These are phyloP conservation scores for Phorcus lineatus DNA, from an alignment of 2,888 invertebrate species.

Conservation along the genomic window DNA sequence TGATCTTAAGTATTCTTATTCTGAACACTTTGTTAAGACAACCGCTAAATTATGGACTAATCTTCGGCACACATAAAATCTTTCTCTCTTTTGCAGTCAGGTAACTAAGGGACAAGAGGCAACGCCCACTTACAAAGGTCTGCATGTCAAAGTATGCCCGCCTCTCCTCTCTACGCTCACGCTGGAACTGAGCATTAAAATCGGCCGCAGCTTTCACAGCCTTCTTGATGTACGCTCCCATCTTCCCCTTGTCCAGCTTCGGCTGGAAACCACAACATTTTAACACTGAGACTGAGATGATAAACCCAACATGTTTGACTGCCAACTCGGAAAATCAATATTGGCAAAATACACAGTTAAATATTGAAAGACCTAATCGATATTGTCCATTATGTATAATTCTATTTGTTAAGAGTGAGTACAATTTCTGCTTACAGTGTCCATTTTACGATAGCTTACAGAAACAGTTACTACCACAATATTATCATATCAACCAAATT, in stretches of 20 bases:
- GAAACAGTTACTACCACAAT: too few species aligned
- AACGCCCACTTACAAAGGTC: constrained; percentile 79
- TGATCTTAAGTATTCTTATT: too few species aligned
- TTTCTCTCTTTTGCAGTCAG: background rate
- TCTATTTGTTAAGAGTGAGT: too few species aligned
- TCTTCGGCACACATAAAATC: background rate
- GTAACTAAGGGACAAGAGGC: background rate
- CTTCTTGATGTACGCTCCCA: constrained; percentile 71
- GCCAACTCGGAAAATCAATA: too few species aligned
- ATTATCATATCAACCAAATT: too few species aligned
- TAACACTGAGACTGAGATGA: background rate
- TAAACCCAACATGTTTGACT: too few species aligned
- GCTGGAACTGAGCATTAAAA: constrained; percentile 92
- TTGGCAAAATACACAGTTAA: too few species aligned
- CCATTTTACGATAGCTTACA: too few species aligned
- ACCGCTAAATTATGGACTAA: background rate
- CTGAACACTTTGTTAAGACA: background rate
- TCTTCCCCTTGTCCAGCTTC: constrained; percentile 71
- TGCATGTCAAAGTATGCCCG: constrained; percentile 93
- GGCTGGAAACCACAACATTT: constrained; percentile 49
- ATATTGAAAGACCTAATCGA: too few species aligned
- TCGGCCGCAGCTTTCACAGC: constrained; percentile 79
- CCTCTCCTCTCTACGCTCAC: constrained; percentile 83
- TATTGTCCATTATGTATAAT: too few species aligned
- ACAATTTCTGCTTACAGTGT: too few species aligned